Evolutionary conservation across 2,888 invertebrate species (phyloP).

Genomic region (Drosophila setosimentum): DNA sequence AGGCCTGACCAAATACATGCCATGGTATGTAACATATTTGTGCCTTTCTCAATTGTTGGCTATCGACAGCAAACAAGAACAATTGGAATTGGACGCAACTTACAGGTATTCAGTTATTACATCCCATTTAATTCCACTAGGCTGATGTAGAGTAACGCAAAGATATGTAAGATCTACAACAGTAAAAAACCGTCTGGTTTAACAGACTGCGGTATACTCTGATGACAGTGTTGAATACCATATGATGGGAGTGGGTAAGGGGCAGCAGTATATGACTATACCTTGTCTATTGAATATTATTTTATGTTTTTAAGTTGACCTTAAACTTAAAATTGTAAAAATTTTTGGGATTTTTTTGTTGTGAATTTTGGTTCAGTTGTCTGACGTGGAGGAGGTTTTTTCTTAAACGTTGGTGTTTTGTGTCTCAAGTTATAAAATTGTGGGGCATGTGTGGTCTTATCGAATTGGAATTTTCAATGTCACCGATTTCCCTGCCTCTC

Average conservation of each 20-base stretch:
- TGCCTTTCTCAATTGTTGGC: slow-evolving; percentile 15
- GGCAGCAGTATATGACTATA: no score
- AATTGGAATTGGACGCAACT: background rate
- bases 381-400: no score
- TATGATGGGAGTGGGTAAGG: background rate
- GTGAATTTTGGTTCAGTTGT: no score
- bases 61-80: slow-evolving; percentile 6
- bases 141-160: background rate
- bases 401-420: no score
- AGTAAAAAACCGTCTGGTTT: background rate
- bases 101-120: background rate
- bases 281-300: no score
- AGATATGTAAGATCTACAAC: background rate
- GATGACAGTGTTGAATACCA: background rate
- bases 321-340: no score
- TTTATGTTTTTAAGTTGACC: no score
- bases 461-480: background rate
- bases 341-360: no score
- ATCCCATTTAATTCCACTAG: background rate
- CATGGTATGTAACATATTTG: slow-evolving; percentile 34
- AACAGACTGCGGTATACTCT: background rate
- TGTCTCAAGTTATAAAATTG: no score
- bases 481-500: background rate
- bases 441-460: background rate
- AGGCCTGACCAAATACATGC: background rate